phyloP scores from a whole-genome alignment of 2,113 vertebrate species.

The Oenanthe oenanthe region DNA sequence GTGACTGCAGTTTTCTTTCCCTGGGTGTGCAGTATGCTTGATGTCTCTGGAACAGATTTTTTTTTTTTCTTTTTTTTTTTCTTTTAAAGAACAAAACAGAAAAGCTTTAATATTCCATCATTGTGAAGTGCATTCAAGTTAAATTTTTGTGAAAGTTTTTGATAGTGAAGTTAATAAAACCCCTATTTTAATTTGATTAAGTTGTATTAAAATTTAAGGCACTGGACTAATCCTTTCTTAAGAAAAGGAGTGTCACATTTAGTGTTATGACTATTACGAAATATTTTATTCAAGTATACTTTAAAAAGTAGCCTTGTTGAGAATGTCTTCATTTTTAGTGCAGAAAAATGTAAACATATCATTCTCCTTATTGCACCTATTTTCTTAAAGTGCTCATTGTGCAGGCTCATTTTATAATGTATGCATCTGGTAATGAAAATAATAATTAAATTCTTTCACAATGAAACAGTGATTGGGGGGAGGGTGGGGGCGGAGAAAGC shows the following conservation, averaged over 20 bases:
- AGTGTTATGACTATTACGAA: neutral
- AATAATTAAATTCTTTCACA: conserved; percentile 57
- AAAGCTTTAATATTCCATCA: neutral
- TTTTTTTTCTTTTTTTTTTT: too few relatives aligned
- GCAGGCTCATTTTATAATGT: conserved; percentile 24
- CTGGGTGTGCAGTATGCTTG: neutral
- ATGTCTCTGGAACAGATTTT: neutral
- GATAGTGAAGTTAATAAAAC: neutral
- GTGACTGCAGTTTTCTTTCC: neutral
- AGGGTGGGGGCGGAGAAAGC: neutral
- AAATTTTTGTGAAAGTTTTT: neutral
- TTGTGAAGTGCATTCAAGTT: neutral
- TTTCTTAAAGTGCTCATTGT: conserved; percentile 23
- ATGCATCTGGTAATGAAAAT: conserved; percentile 50
- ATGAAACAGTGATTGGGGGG: conserved; percentile 5
- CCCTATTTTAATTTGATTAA: neutral
- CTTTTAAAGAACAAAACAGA: neutral
- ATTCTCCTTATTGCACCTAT: neutral
- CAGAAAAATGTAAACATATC: neutral
- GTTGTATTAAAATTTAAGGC: neutral
- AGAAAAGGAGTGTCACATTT: neutral
- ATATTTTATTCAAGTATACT: neutral
- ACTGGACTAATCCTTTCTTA: neutral
- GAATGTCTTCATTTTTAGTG: neutral
- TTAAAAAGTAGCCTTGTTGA: neutral